Evolutionary conservation across 2,888 invertebrate species (phyloP).

Genomic region (Andrena chrysosceles): DNA sequence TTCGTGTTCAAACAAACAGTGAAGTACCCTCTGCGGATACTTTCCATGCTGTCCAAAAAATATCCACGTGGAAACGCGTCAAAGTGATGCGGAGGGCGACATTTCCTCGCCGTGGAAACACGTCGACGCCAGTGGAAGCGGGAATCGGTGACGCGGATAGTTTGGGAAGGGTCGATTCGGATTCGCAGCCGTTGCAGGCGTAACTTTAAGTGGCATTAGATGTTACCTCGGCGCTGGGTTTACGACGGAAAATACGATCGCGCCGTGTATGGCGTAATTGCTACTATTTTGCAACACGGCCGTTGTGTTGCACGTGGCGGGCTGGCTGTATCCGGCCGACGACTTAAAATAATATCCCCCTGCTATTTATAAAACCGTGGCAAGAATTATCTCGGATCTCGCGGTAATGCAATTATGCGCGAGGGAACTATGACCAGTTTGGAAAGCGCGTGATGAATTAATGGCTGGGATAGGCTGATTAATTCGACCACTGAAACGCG

Average conservation of each 20-base stretch:
- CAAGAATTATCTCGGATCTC: conserved; percentile 48
- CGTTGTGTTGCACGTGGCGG: conserved; percentile 38
- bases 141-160: too few species aligned
- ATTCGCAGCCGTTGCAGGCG: conserved; percentile 19
- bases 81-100: too few species aligned
- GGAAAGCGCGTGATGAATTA: conserved; percentile 45
- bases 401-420: conserved; percentile 41
- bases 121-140: too few species aligned
- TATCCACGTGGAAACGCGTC: too few species aligned
- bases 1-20: too few species aligned
- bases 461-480: conserved; percentile 17
- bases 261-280: conserved; percentile 58
- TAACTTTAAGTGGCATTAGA: conserved; percentile 45
- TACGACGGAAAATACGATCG: conserved; percentile 58
- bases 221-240: conserved; percentile 39
- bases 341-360: conserved; percentile 54
- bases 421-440: conserved; percentile 11
- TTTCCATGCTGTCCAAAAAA: too few species aligned
- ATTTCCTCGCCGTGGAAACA: too few species aligned
- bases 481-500: background rate
- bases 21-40: too few species aligned
- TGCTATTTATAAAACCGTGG: conserved; percentile 53
- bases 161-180: conserved; percentile 3
- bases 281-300: conserved; percentile 52
- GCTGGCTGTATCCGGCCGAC: conserved; percentile 11